Evolutionary conservation across 2,888 invertebrate species (phyloP).

Genomic region (Colostygia pectinataria): DNA sequence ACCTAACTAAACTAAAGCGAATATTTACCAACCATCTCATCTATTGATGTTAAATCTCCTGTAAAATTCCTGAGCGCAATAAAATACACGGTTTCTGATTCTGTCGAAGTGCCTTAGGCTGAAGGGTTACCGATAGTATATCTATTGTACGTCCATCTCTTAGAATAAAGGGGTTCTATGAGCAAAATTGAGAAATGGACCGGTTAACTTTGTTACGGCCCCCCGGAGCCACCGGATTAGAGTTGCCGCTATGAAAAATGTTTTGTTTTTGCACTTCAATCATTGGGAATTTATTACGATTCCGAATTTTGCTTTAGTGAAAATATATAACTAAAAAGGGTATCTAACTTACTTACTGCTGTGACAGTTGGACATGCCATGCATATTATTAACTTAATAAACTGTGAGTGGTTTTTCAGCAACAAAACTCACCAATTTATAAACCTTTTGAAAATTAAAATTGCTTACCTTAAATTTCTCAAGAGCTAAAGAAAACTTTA

Average conservation of each 20-base stretch:
- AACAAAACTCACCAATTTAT: no score
- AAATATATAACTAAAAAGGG: no score
- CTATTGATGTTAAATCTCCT: constrained; percentile 41
- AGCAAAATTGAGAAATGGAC: constrained; percentile 82
- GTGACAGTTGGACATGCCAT: no score
- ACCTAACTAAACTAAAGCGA: background rate
- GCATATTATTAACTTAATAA: no score
- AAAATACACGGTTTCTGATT: constrained; percentile 64
- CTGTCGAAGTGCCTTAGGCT: constrained; percentile 60
- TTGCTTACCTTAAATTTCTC: constrained; percentile 9
- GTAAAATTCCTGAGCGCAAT: constrained; percentile 65
- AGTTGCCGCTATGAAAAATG: constrained; percentile 72
- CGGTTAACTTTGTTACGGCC: constrained; percentile 79
- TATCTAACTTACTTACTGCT: no score
- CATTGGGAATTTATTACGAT: constrained; percentile 45
- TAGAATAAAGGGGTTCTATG: constrained; percentile 61
- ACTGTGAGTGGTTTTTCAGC: no score
- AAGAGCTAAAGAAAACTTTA: constrained; percentile 49
- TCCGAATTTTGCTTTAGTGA: background rate
- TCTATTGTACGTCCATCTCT: constrained; percentile 66
- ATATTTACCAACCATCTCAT: constrained; percentile 23
- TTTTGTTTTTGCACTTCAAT: constrained; percentile 59
- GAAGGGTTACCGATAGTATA: constrained; percentile 65
- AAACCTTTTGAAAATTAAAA: no score
- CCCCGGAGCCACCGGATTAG: constrained; percentile 65